Conservation (phyloP, 2,888 invertebrate genomes). For the Copidosoma aretas region DNA sequence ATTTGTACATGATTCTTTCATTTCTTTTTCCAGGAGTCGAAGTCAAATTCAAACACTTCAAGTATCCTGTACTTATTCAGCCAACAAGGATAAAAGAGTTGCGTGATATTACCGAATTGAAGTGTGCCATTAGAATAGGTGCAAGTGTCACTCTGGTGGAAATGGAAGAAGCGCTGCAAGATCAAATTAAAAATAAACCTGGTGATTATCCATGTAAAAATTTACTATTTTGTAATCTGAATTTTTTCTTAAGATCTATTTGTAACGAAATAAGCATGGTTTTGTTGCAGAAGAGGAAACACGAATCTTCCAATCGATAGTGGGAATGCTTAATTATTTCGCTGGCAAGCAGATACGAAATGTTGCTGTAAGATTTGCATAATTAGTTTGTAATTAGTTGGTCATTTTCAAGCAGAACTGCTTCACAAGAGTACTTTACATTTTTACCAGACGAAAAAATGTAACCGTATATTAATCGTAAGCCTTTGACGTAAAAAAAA, state of each 20-base stretch:
- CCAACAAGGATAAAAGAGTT: slow-evolving; percentile 76
- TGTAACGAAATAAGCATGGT: not conserved
- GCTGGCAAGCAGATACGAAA: slow-evolving; percentile 95
- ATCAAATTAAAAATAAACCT: slow-evolving; percentile 64
- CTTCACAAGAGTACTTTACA: too few species aligned
- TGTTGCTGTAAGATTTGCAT: slow-evolving; percentile 71
- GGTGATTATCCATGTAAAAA: slow-evolving; percentile 50
- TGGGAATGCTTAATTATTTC: slow-evolving; percentile 91
- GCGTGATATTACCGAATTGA: slow-evolving; percentile 65
- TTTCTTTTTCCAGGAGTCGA: slow-evolving; percentile 71
- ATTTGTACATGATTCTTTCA: not conserved
- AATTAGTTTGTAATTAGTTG: too few species aligned
- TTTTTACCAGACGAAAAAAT: too few species aligned
- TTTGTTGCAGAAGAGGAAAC: slow-evolving; percentile 65
- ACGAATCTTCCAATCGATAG: slow-evolving; percentile 72
- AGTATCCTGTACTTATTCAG: slow-evolving; percentile 80
- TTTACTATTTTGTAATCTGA: not conserved
- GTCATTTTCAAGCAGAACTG: too few species aligned
- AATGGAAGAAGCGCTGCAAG: slow-evolving; percentile 71
- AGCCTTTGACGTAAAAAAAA: too few species aligned
- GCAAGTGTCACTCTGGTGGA: slow-evolving; percentile 81
- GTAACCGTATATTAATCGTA: too few species aligned
- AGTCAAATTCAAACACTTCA: slow-evolving; percentile 83
- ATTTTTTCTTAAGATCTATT: not conserved
- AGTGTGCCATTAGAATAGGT: slow-evolving; percentile 74